These are phyloP conservation scores for Nemurella pictetii DNA, from an alignment of 2,888 invertebrate genomes.

Conservation along the genomic window DNA sequence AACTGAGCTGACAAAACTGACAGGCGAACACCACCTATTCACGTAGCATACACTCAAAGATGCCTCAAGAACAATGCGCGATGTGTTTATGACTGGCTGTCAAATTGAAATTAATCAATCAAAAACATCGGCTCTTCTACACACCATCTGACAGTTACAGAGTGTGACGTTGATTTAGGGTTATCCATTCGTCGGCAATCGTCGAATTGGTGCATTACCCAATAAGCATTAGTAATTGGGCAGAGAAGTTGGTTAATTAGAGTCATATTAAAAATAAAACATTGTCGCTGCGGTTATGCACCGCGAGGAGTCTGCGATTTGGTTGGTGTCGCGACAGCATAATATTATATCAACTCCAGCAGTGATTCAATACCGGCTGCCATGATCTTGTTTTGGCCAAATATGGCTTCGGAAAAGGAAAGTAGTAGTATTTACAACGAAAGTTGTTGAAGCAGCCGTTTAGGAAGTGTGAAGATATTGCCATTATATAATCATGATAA, in stretches of 20 bases:
- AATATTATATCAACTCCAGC: not conserved
- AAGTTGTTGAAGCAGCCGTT: not conserved
- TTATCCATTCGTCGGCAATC: not conserved
- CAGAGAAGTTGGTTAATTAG: not conserved
- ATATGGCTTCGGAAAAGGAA: conserved; percentile 24
- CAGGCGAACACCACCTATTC: not conserved
- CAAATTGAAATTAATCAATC: not conserved
- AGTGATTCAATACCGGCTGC: not conserved
- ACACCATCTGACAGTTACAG: not conserved
- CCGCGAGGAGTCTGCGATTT: not conserved
- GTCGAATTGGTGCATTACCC: not conserved
- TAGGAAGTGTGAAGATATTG: conserved; percentile 16
- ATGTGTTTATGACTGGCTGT: not conserved
- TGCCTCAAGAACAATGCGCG: not conserved
- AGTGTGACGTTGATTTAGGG: not conserved
- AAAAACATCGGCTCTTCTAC: not conserved
- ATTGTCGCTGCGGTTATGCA: not conserved
- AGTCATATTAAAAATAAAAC: not conserved
- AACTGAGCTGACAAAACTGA: not conserved
- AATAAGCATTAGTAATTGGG: not conserved
- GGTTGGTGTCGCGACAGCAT: not conserved
- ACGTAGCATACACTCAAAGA: not conserved
- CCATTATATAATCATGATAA: conserved; percentile 4
- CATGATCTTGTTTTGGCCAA: conserved; percentile 9
- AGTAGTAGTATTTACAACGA: conserved; percentile 13